Evolutionary conservation across 2,888 invertebrate genomes (phyloP).

Genomic region (Ichneumon xanthorius): DNA sequence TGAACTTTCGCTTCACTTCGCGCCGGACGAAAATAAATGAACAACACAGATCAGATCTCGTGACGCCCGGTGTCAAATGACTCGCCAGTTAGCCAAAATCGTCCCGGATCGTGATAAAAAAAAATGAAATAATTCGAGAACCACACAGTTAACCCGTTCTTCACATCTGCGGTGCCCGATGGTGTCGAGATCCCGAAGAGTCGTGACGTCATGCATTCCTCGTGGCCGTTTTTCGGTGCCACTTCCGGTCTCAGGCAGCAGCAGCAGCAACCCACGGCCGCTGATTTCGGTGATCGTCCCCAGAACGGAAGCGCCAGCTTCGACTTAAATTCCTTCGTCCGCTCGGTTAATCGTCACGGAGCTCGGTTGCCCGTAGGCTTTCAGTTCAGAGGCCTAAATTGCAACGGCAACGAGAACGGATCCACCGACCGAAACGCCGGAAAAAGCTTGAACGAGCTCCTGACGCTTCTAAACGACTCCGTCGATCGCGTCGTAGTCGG

Average conservation of each 20-base stretch:
- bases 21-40: slow-evolving; percentile 18
- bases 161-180: slow-evolving; percentile 35
- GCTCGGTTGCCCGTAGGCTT: slow-evolving; percentile 52
- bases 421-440: neutral
- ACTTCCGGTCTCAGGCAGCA: slow-evolving; percentile 26
- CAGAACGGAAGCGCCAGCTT: slow-evolving; percentile 7
- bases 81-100: slow-evolving; percentile 54
- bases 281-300: slow-evolving; percentile 33
- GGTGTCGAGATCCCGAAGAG: slow-evolving; percentile 18
- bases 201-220: slow-evolving; percentile 55
- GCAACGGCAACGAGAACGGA: slow-evolving; percentile 9
- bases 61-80: slow-evolving; percentile 43
- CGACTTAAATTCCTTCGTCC: slow-evolving; percentile 63
- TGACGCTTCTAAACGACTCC: slow-evolving; percentile 55
- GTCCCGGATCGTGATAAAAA: slow-evolving; percentile 24
- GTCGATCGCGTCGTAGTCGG: slow-evolving; percentile 48
- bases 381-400: neutral
- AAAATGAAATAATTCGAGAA: slow-evolving; percentile 37
- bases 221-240: slow-evolving; percentile 47
- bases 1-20: neutral
- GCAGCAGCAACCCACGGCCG: neutral
- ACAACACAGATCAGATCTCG: neutral
- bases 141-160: neutral
- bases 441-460: slow-evolving; percentile 53
- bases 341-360: slow-evolving; percentile 60